Evolutionary conservation across 2,888 invertebrate genomes (phyloP).

Genomic region (Mesorhabditis belari): DNA sequence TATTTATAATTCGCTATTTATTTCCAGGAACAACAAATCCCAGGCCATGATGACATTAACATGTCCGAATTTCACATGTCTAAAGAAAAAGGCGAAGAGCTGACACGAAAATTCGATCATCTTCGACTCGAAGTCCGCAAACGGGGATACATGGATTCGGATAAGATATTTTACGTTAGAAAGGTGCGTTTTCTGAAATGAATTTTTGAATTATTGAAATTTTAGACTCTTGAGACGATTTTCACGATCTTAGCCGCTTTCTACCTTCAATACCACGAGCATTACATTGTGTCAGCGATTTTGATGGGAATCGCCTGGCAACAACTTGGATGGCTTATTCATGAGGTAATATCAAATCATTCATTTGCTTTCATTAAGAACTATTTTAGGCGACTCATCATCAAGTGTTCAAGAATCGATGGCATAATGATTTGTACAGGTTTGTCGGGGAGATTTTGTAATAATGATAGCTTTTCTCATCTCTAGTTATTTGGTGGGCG

Average conservation of each 20-base stretch:
- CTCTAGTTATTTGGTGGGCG: slow-evolving; percentile 46
- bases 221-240: slow-evolving; percentile 33
- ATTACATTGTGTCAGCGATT: slow-evolving; percentile 42
- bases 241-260: slow-evolving; percentile 35
- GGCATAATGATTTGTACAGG: slow-evolving; percentile 32
- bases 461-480: background rate
- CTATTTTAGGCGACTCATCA: slow-evolving; percentile 46
- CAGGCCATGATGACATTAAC: slow-evolving; percentile 42
- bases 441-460: background rate
- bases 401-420: slow-evolving; percentile 44
- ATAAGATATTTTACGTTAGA: slow-evolving; percentile 35
- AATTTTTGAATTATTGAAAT: background rate
- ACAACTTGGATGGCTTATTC: slow-evolving; percentile 38
- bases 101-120: slow-evolving; percentile 39
- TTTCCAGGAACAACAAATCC: slow-evolving; percentile 27
- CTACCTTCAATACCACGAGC: slow-evolving; percentile 35
- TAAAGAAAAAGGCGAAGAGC: slow-evolving; percentile 28
- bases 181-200: slow-evolving; percentile 18
- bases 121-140: slow-evolving; percentile 32
- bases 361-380: background rate
- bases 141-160: slow-evolving; percentile 38
- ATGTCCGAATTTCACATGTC: slow-evolving; percentile 42
- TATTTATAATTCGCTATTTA: background rate
- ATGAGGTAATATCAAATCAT: background rate
- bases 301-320: slow-evolving; percentile 51